These are phyloP conservation scores for Rapana venosa DNA, from an alignment of 2,888 invertebrate species.

Conservation along the genomic window DNA sequence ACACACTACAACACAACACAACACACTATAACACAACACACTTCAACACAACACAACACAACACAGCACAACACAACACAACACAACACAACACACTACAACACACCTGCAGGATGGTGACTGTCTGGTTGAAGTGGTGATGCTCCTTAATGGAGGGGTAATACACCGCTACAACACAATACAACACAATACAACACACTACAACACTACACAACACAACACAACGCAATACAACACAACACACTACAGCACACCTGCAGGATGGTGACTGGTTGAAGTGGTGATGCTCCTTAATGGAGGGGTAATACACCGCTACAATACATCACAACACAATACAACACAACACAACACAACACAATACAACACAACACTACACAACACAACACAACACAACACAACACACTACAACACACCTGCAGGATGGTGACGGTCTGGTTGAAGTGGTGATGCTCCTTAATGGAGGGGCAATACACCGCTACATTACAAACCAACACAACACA, in stretches of 20 bases:
- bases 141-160: slow-evolving; percentile 92
- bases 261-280: slow-evolving; percentile 92
- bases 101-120: slow-evolving; percentile 86
- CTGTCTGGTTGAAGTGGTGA: slow-evolving; percentile 90
- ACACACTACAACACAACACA: too few species aligned
- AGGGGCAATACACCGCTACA: slow-evolving; percentile 91
- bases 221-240: not conserved
- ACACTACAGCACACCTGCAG: slow-evolving; percentile 81
- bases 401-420: slow-evolving; percentile 81
- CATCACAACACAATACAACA: too few species aligned
- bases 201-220: too few species aligned
- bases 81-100: not conserved
- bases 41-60: too few species aligned
- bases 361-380: not conserved
- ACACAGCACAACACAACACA: too few species aligned
- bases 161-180: too few species aligned
- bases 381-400: not conserved
- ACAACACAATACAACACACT: too few species aligned
- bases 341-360: too few species aligned
- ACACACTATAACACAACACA: too few species aligned
- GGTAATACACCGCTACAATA: slow-evolving; percentile 87
- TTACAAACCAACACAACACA: too few species aligned
- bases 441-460: slow-evolving; percentile 80
- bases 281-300: too few species aligned
- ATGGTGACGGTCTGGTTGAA: slow-evolving; percentile 89